phyloP scores from a whole-genome alignment of 2,797 vertebrate genomes.

The Schizopygopsis malacanthus region DNA sequence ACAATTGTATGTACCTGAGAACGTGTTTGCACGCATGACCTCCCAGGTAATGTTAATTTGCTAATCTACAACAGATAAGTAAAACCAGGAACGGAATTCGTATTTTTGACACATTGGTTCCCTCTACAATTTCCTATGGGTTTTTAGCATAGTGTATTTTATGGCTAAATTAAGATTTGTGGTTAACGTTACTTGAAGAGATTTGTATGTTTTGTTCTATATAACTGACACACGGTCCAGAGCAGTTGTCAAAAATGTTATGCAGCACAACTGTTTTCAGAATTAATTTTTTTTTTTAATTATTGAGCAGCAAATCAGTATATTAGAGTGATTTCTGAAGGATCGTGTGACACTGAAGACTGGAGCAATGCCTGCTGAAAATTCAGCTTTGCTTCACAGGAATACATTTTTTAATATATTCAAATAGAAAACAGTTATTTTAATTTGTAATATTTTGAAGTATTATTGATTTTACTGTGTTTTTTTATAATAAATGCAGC shows the following conservation, averaged over 20 bases:
- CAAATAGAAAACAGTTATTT: not conserved
- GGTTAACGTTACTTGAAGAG: not conserved
- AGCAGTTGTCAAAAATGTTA: not conserved
- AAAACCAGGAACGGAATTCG: not conserved
- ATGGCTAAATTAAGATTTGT: not conserved
- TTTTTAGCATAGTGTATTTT: not conserved
- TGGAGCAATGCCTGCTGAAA: not conserved
- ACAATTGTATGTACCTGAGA: not conserved
- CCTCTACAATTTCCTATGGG: not conserved
- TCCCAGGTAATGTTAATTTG: not conserved
- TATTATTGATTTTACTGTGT: not conserved
- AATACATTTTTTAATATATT: not conserved
- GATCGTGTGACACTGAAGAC: not conserved
- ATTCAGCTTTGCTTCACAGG: not conserved
- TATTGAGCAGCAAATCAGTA: not conserved
- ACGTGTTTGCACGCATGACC: not conserved
- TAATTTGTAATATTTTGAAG: not conserved
- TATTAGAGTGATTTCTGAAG: not conserved
- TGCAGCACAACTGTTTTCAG: not conserved
- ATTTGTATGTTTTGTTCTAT: conserved; percentile 9
- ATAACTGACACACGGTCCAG: not conserved
- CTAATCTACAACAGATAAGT: not conserved
- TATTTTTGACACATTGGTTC: not conserved
- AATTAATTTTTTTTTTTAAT: too few species aligned
- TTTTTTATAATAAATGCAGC: too few species aligned